Base-by-base conservation (phyloP, 2,888 invertebrate species). In the Dynastes grantii region DNA sequence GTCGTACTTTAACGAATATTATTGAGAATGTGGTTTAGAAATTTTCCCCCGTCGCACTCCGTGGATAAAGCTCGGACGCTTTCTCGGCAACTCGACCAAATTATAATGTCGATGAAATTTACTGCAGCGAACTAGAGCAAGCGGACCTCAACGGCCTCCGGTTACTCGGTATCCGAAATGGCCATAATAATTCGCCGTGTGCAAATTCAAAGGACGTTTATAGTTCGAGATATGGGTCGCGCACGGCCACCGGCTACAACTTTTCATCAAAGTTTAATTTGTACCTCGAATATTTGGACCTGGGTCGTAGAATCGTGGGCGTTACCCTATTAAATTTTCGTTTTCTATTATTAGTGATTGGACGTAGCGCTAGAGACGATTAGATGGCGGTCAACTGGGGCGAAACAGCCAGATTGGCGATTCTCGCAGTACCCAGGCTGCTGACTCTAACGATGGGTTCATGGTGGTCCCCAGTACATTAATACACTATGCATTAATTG, bases 191-290 rank as follows among this genome's bases (percentile, higher is more conserved):
- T 73, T 73, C 58, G 73, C 53, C 22, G 29, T 29, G 51, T 45
- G 11, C 58, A 58, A 73, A 73, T 58, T 73, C 58, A 58, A 73
- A 58, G 58, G 73, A 73, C 73, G 51, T 73, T 73, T 73, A 58
- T 73, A 73, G 73, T 58, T 58, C 58, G 16, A 55, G 73, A 73
- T 73, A 73, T 58, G 58, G 55, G 16, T 55, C 16, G 22, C 58
- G 27, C 45, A 58, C 67, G 40, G 68, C 37, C 58, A 58, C 22
- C 37, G 58, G 73, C 40, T 58, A 73, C 73, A 73, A 73, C 58
- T 73, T 73, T 73, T 73, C 73, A 73, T 73, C 73, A 73, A 58
- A 73, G 73, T 73, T 73, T 73, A 73, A 73, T 73, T 73, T 55
- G 73, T 58, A 73, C 37, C 37, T 73, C 40, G 58, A 73, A 73